Percentiles rank a stretch among this genome's conserved stretches.
Evolutionary conservation across 92 coral and sea anemone species (phyloP).

Genomic region (Meandrina meandrites): DNA sequence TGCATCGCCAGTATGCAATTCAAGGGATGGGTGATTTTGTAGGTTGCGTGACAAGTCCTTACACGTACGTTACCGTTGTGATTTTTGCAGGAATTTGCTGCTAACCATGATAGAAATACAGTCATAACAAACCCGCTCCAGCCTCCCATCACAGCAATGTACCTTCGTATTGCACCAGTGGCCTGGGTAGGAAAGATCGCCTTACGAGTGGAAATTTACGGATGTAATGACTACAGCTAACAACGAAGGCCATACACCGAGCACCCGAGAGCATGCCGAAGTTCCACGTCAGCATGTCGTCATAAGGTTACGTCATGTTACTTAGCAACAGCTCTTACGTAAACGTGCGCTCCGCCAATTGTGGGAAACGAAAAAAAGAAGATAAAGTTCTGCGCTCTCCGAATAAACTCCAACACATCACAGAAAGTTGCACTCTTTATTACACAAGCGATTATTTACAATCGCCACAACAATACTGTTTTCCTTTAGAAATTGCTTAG

Average conservation of each 20-base stretch:
- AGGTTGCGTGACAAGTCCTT: background rate
- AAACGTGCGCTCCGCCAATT: background rate
- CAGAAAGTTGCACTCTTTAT: constrained; percentile 19
- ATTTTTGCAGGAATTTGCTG: background rate
- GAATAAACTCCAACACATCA: background rate
- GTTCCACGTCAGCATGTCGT: background rate
- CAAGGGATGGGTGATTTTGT: no score
- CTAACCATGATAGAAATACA: background rate
- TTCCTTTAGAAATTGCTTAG: background rate
- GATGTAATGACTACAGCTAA: background rate
- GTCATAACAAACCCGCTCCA: background rate
- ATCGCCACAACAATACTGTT: background rate
- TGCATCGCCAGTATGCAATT: no score
- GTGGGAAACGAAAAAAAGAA: background rate
- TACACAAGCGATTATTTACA: background rate
- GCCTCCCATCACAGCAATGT: constrained; percentile 21
- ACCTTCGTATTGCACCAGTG: constrained; percentile 9
- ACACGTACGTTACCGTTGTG: background rate
- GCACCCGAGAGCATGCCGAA: background rate
- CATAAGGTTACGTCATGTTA: background rate
- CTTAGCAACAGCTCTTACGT: background rate
- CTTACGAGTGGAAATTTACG: constrained; percentile 12
- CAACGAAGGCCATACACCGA: background rate
- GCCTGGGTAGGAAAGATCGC: background rate
- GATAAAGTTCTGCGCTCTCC: background rate